Conservation (phyloP, 2,113 vertebrate species). For the Natator depressus region DNA sequence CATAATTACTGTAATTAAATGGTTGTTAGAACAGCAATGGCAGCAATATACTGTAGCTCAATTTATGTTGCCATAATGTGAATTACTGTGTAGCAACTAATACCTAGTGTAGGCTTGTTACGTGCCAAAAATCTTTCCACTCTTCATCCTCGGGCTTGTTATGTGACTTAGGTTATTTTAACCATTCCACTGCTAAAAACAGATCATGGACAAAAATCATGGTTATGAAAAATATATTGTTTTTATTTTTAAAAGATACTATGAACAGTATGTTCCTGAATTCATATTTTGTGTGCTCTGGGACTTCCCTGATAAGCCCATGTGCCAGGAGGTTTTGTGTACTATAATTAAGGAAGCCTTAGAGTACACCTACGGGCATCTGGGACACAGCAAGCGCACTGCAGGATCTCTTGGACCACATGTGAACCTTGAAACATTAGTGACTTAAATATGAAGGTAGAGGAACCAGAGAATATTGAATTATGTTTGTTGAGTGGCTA, state of each 20-base stretch:
- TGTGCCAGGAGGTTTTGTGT: not conserved
- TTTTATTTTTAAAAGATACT: not conserved
- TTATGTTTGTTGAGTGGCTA: not conserved
- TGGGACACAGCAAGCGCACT: not conserved
- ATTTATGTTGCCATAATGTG: not conserved
- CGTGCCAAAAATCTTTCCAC: not conserved
- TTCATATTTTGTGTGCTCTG: not conserved
- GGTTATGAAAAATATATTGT: not conserved
- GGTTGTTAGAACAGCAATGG: rapidly evolving
- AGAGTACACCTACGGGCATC: not conserved
- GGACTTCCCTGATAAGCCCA: not conserved
- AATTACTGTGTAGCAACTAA: not conserved
- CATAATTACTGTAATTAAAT: not conserved
- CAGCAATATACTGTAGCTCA: not conserved
- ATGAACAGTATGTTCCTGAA: not conserved
- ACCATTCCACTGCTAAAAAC: not conserved
- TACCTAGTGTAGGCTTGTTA: not conserved
- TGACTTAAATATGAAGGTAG: not conserved
- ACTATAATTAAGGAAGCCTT: not conserved
- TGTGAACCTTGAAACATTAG: not conserved
- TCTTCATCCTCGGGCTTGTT: not conserved
- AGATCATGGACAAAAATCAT: not conserved
- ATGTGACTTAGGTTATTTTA: not conserved
- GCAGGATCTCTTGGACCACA: not conserved
- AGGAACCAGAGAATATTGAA: not conserved